These are phyloP conservation scores for Ischnura elegans DNA, from an alignment of 2,888 invertebrate genomes.

Conservation along the genomic window DNA sequence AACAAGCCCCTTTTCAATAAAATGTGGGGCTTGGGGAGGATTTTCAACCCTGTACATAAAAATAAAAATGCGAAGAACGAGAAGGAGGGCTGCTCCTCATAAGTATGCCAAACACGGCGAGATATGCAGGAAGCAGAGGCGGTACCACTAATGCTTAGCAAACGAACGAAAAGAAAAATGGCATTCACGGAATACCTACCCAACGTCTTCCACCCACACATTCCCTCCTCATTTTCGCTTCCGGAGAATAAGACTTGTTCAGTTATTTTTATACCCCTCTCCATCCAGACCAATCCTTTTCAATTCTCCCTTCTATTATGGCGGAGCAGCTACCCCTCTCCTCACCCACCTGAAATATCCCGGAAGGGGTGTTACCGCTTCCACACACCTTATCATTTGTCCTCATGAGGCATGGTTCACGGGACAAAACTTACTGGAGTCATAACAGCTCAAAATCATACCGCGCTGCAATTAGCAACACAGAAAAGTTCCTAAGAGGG, in stretches of 20 bases:
- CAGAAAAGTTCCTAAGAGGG: no score
- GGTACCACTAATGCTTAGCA: constrained; percentile 24
- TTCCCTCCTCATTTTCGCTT: not conserved
- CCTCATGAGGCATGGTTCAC: no score
- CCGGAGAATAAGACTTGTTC: not conserved
- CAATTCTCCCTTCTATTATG: not conserved
- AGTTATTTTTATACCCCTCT: not conserved
- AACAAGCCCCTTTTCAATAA: constrained; percentile 9
- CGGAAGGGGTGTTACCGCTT: not conserved
- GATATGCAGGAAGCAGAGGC: constrained; percentile 26
- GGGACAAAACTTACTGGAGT: no score
- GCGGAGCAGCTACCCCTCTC: not conserved
- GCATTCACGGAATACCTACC: not conserved
- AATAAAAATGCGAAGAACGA: not conserved
- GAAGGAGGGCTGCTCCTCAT: not conserved
- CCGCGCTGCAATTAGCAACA: no score
- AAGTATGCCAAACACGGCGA: constrained; percentile 4
- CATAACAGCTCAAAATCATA: no score
- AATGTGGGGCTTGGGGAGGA: not conserved
- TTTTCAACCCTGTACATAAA: not conserved
- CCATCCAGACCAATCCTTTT: no score
- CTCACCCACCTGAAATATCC: not conserved
- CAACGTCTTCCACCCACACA: not conserved
- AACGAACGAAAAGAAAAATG: not conserved
- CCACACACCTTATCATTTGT: no score